Evolutionary conservation across 2,888 invertebrate genomes (phyloP).

Genomic region (Nemoura dubitans): DNA sequence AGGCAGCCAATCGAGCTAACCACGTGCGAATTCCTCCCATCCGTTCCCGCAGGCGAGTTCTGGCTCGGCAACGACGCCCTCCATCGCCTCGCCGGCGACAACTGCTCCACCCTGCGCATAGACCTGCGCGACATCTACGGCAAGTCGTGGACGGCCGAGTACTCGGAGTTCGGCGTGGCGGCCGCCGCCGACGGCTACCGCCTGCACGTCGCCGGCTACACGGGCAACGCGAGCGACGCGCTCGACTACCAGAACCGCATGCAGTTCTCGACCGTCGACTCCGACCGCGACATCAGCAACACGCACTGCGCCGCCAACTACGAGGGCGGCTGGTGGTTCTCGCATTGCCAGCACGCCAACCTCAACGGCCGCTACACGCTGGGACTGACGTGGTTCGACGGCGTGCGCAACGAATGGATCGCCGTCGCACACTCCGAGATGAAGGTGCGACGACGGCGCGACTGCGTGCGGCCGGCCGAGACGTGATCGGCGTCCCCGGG

Average conservation of each 20-base stretch:
- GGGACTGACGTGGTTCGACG: conserved; percentile 93
- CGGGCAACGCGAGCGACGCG: conserved; percentile 90
- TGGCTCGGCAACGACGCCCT: conserved; percentile 91
- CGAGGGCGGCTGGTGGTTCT: conserved; percentile 97
- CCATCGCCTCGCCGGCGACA: conserved; percentile 78
- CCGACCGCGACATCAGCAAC: conserved; percentile 88
- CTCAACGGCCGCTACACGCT: conserved; percentile 89
- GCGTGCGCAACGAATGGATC: conserved; percentile 81
- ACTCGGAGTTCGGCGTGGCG: conserved; percentile 77
- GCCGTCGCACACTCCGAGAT: conserved; percentile 77
- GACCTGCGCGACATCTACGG: conserved; percentile 89
- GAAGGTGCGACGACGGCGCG: conserved; percentile 62
- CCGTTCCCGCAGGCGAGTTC: conserved; percentile 69
- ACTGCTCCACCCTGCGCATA: conserved; percentile 80
- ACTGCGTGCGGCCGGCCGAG: conserved; percentile 36
- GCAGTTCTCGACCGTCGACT: conserved; percentile 91
- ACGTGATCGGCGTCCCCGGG: conserved; percentile 21
- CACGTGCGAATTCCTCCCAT: too few relatives aligned
- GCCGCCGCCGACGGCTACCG: conserved; percentile 76
- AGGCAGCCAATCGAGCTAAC: too few relatives aligned
- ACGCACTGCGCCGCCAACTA: conserved; percentile 93
- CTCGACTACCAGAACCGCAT: conserved; percentile 89
- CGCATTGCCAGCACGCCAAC: conserved; percentile 94
- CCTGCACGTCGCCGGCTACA: conserved; percentile 76
- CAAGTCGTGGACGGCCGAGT: conserved; percentile 79